A percentile compares a stretch with the other conserved stretches of the same genome.
Evolutionary conservation across 2,797 vertebrate species (phyloP).

Genomic region (Trachurus trachurus): DNA sequence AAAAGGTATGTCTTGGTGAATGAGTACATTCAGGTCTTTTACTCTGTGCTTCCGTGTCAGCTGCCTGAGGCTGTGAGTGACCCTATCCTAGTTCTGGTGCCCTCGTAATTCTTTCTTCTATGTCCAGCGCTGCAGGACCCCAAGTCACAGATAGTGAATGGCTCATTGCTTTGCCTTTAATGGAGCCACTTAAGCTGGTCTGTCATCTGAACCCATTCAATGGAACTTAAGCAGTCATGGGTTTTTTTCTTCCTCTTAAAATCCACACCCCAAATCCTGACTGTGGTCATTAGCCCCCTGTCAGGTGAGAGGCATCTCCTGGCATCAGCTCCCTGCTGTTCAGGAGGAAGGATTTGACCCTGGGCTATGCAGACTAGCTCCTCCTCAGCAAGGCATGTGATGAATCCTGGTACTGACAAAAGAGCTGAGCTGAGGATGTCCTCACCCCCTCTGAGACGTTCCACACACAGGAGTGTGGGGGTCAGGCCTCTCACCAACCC

Average conservation of each 20-base stretch:
- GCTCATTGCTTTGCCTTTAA: slow-evolving; percentile 20
- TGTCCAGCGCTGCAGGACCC: slow-evolving; percentile 22
- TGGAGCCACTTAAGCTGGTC: not conserved
- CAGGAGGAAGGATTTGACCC: slow-evolving; percentile 38
- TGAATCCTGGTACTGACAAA: slow-evolving; percentile 44
- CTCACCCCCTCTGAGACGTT: slow-evolving; percentile 54
- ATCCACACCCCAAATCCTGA: slow-evolving; percentile 3
- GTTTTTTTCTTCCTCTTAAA: not conserved
- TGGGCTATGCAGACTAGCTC: slow-evolving; percentile 14
- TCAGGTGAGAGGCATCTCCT: slow-evolving; percentile 43
- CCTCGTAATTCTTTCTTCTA: slow-evolving; percentile 9
- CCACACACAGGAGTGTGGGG: slow-evolving; percentile 31
- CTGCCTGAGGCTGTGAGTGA: slow-evolving; percentile 29
- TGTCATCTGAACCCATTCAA: slow-evolving; percentile 1
- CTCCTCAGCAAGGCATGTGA: slow-evolving; percentile 28
- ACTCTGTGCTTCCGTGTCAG: slow-evolving; percentile 5
- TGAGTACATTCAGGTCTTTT: slow-evolving; percentile 17
- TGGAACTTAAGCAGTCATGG: slow-evolving; percentile 15
- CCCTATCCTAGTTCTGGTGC: slow-evolving; percentile 6
- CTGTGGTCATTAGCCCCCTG: slow-evolving; percentile 35
- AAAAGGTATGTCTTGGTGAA: slow-evolving; percentile 22
- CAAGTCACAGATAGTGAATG: slow-evolving; percentile 4
- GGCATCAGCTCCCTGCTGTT: slow-evolving; percentile 28
- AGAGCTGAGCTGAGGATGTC: slow-evolving; percentile 34
- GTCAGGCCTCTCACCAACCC: slow-evolving; percentile 61